A percentile compares a stretch with the other conserved stretches of the same genome.
phyloP scores from a whole-genome alignment of 1,140 invertebrate genomes.

The Radopholus similis region DNA sequence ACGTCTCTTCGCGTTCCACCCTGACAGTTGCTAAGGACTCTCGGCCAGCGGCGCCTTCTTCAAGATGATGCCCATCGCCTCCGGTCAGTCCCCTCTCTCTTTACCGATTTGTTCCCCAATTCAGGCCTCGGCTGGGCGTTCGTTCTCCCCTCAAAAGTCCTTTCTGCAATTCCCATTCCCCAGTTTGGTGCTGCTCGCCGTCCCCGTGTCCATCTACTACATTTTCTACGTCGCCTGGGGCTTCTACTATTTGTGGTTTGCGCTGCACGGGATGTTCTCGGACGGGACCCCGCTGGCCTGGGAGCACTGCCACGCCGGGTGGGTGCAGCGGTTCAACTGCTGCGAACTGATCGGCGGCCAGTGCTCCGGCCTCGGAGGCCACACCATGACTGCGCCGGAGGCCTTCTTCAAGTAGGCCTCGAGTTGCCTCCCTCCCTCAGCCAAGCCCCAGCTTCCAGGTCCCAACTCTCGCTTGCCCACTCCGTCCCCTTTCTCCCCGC shows the following conservation, averaged over 20 bases:
- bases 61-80: conserved; percentile 58
- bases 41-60: conserved; percentile 44
- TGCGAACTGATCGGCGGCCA: conserved; percentile 39
- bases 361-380: conserved; percentile 33
- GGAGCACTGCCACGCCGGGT: conserved; percentile 29
- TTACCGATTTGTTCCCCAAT: conserved; percentile 24
- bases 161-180: neutral
- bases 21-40: conserved; percentile 29
- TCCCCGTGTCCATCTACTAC: conserved; percentile 63
- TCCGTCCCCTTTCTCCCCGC: neutral
- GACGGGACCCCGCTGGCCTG: conserved; percentile 22
- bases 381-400: conserved; percentile 50
- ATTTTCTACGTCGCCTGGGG: conserved; percentile 63
- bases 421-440: neutral
- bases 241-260: conserved; percentile 61
- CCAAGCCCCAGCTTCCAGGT: neutral
- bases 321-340: conserved; percentile 45
- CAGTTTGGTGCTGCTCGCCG: conserved; percentile 58
- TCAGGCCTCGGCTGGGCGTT: conserved; percentile 64
- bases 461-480: no score
- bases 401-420: conserved; percentile 54
- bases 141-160: neutral
- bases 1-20: neutral
- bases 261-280: conserved; percentile 46
- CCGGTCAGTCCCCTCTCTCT: conserved; percentile 25